phyloP scores from a whole-genome alignment of 1,140 invertebrate genomes.

The Copidosoma floridanum region DNA sequence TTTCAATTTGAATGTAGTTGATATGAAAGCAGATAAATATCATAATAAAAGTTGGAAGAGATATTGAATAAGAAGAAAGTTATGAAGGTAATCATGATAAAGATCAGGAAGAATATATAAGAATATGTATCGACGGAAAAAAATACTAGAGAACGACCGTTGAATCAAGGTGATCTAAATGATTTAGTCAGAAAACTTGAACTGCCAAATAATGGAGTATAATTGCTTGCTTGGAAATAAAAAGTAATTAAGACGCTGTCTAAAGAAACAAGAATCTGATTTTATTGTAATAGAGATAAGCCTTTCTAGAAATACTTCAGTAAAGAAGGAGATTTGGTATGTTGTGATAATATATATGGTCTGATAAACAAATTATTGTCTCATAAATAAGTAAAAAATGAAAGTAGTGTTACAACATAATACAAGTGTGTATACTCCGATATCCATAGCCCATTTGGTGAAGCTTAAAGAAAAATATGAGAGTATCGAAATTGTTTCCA shows the following conservation, averaged over 20 bases:
- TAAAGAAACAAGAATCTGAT: not conserved
- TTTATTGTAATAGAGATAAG: not conserved
- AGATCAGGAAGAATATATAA: too few species aligned
- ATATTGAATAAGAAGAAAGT: not conserved
- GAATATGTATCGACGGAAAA: too few species aligned
- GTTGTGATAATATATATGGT: not conserved
- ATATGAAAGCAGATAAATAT: not conserved
- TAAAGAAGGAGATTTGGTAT: not conserved
- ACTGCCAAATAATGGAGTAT: not conserved
- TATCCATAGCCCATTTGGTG: too few species aligned
- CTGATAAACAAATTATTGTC: too few species aligned
- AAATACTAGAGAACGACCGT: not conserved
- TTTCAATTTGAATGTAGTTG: not conserved
- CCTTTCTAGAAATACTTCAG: not conserved
- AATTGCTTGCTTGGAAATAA: not conserved
- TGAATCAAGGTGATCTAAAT: not conserved
- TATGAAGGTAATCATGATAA: too few species aligned
- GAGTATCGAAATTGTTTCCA: not conserved
- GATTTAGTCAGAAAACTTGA: not conserved
- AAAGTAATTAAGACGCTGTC: not conserved
- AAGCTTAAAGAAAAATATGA: not conserved
- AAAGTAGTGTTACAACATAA: too few species aligned
- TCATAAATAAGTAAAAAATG: too few species aligned
- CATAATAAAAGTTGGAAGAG: not conserved
- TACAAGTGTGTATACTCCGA: too few species aligned